Evolutionary conservation across 2,797 vertebrate species (phyloP), one percentile per base, ranked within the genome.

Genomic region (Phylloscopus collybita): DNA sequence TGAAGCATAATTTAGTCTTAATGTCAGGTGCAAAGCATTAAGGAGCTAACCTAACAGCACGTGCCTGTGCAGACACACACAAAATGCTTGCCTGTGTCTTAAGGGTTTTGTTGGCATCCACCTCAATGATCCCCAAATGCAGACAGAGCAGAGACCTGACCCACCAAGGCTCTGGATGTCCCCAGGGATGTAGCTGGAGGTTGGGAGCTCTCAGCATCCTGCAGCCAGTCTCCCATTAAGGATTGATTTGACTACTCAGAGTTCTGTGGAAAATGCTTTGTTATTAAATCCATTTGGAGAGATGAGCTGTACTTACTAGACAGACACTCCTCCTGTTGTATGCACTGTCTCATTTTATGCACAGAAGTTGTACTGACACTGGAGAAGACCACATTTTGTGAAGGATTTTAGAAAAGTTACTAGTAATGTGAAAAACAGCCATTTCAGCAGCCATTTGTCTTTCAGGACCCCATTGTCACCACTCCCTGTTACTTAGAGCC

Each of bases 1-100:
- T 92, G 67, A 78, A 78, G 93, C 59, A 21, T 67, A 96, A 95
- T 94, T 88, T 88, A 88, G 84, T 66, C 62, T 94, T 94, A 87
- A 81, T 76, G 42, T 89, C 81, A 57, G 70, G 67, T 91, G 50
- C 67, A 90, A 86, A 96, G 64, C 83, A 76, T 71, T 53, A 88
- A 84, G 65, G 60, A 95, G 47, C 49, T 67, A 56, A 50, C 32
- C 70, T 83, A 71, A 64, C 2, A 32, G 57, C 36, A 10, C 11
- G 14, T 51, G 36, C 53, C 51, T 78, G 22, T 18, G 51, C 75
- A 67, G 66, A 44, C 44, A 88, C 44, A 10, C 42, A 50, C 32
- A 51, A 79, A 74, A 74, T 3, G 2, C 26, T 30, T 22, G 30
- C 18, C 16, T 22, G 10, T 34, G 80, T 59, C 60, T 76, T 54